Evolutionary conservation across 2,113 vertebrate genomes (phyloP).

Genomic region (Sapayoa aenigma): DNA sequence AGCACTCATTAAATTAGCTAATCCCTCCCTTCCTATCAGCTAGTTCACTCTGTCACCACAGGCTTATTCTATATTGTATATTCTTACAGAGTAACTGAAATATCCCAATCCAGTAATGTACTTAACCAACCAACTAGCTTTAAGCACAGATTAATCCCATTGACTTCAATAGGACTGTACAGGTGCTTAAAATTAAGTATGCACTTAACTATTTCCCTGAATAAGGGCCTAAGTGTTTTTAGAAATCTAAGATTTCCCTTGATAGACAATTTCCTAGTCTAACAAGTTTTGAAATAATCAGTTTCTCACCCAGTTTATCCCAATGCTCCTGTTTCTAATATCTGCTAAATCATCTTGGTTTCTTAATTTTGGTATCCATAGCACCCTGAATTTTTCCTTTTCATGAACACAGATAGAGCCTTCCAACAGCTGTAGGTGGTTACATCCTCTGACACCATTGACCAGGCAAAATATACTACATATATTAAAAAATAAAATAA

Average conservation of each 20-base stretch:
- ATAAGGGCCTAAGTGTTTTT: conserved; percentile 4
- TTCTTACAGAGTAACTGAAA: conserved; percentile 26
- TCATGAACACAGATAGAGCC: accelerated
- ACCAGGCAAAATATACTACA: not conserved
- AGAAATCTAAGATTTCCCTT: not conserved
- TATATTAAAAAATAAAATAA: not conserved
- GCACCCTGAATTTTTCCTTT: not conserved
- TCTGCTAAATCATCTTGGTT: conserved; percentile 2
- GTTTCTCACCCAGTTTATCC: not conserved
- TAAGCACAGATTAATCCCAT: conserved; percentile 3
- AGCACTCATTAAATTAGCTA: conserved; percentile 56
- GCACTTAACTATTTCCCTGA: conserved; percentile 21
- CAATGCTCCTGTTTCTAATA: conserved; percentile 27
- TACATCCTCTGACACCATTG: not conserved
- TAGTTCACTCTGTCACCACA: conserved; percentile 54
- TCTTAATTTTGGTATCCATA: not conserved
- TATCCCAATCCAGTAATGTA: not conserved
- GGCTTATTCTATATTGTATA: conserved; percentile 13
- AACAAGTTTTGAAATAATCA: conserved; percentile 21
- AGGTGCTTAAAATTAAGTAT: conserved; percentile 55
- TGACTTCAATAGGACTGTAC: conserved; percentile 15
- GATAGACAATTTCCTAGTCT: conserved; percentile 42
- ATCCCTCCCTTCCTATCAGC: conserved; percentile 56
- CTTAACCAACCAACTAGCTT: not conserved
- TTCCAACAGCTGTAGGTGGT: not conserved